phyloP scores from a whole-genome alignment of 2,888 invertebrate genomes.

The Malthinus flaveolus region DNA sequence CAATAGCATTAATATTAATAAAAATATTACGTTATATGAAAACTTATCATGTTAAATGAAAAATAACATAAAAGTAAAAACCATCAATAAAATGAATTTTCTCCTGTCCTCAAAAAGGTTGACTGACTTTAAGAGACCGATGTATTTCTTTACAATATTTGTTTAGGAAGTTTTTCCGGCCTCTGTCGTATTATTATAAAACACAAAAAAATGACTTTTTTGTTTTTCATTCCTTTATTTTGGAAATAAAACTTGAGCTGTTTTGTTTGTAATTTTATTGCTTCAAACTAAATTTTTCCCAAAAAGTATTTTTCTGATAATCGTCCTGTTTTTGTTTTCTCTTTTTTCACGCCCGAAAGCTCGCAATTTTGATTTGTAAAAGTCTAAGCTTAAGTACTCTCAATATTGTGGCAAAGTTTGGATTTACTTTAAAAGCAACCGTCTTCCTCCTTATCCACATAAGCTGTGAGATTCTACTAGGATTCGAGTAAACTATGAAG shows the following conservation, averaged over 20 bases:
- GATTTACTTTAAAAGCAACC: slow-evolving; percentile 19
- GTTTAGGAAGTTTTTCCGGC: not conserved
- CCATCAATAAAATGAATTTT: slow-evolving; percentile 6
- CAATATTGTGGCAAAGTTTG: slow-evolving; percentile 12
- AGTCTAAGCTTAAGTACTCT: not conserved
- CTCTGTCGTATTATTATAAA: not conserved
- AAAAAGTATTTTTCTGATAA: not conserved
- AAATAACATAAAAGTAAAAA: not conserved
- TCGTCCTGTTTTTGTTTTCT: not conserved
- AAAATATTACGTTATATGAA: no score
- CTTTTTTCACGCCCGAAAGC: not conserved
- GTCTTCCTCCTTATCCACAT: slow-evolving; percentile 23
- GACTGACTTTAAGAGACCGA: slow-evolving; percentile 2
- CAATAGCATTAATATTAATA: no score
- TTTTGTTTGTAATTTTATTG: not conserved
- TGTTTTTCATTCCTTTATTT: not conserved
- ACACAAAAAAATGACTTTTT: not conserved
- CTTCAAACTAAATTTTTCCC: not conserved
- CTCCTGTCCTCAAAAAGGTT: slow-evolving; percentile 1
- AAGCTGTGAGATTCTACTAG: slow-evolving; percentile 16
- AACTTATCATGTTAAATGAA: no score
- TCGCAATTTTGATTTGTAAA: not conserved
- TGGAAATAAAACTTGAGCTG: not conserved
- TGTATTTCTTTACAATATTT: not conserved
- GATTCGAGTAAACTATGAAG: slow-evolving; percentile 18